phyloP scores from a whole-genome alignment of 1,140 invertebrate species.

The Musca vetustissima region DNA sequence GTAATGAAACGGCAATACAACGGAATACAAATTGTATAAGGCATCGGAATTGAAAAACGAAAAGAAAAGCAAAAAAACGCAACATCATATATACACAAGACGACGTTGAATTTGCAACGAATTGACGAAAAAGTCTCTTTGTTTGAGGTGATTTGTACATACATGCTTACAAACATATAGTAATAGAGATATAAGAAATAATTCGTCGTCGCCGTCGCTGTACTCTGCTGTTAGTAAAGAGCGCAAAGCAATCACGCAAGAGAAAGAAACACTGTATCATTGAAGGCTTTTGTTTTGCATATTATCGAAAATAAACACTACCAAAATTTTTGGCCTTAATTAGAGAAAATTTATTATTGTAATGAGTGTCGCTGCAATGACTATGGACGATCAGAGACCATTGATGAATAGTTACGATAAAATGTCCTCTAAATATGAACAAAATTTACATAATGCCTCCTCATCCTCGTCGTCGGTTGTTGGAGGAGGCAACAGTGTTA shows the following conservation, averaged over 20 bases:
- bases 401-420: constrained; percentile 55
- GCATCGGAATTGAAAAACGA: not conserved
- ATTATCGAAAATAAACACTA: constrained; percentile 30
- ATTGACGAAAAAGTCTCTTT: too few relatives aligned
- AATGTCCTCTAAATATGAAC: constrained; percentile 53
- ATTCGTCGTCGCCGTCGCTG: too few relatives aligned
- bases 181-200: too few relatives aligned
- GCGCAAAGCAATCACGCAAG: too few relatives aligned
- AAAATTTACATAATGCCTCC: constrained; percentile 38
- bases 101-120: not conserved
- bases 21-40: too few relatives aligned
- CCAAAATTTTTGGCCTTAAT: constrained; percentile 28
- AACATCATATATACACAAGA: not conserved
- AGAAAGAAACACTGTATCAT: constrained; percentile 29
- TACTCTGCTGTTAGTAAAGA: too few relatives aligned
- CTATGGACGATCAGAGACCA: constrained; percentile 56
- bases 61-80: constrained; percentile 2
- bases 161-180: constrained; percentile 10
- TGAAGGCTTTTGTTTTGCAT: constrained; percentile 29
- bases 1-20: too few relatives aligned
- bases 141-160: not conserved
- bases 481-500: constrained; percentile 19
- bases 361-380: constrained; percentile 56
- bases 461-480: too few relatives aligned
- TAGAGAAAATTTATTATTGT: constrained; percentile 35